phyloP scores from a whole-genome alignment of 2,113 vertebrate species.

The Elachura formosa region DNA sequence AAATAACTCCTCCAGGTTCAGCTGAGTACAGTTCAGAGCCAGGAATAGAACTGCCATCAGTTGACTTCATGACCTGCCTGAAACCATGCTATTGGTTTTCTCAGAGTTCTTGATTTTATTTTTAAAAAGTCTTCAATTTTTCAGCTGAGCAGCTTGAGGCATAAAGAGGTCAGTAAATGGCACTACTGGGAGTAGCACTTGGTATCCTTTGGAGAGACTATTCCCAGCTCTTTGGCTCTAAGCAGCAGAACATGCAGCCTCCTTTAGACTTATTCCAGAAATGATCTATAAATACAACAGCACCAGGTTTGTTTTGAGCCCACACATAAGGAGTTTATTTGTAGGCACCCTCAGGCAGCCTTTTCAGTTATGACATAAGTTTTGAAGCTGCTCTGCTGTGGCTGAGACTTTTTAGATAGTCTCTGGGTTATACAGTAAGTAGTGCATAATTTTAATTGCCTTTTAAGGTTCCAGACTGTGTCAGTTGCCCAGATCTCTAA shows the following conservation, averaged over 20 bases:
- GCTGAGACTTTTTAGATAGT: not conserved
- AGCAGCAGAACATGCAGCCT: not conserved
- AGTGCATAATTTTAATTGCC: not conserved
- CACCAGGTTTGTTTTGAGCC: not conserved
- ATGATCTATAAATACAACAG: conserved; percentile 48
- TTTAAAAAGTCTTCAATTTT: conserved; percentile 50
- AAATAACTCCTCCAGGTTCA: not conserved
- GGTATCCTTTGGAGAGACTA: not conserved
- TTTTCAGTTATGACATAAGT: conserved; percentile 40
- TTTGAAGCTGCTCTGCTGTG: not conserved
- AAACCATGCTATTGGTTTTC: conserved; percentile 29
- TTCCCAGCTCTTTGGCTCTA: conserved; percentile 7
- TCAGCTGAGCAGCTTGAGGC: conserved; percentile 8
- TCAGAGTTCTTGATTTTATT: conserved; percentile 29
- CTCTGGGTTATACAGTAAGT: not conserved
- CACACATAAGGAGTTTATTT: conserved; percentile 33
- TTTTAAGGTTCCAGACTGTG: not conserved
- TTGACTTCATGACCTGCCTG: conserved; percentile 32
- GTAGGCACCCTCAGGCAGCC: conserved; percentile 33
- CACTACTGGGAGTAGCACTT: not conserved
- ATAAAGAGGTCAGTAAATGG: conserved; percentile 15
- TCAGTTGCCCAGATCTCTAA: not conserved
- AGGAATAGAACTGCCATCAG: conserved; percentile 29
- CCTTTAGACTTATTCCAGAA: conserved; percentile 29
- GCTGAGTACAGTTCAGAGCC: not conserved